A percentile compares a stretch with the other conserved stretches of the same genome.
These are phyloP conservation scores for Zelleria hepariella DNA, from an alignment of 2,888 invertebrate species.

Conservation along the genomic window DNA sequence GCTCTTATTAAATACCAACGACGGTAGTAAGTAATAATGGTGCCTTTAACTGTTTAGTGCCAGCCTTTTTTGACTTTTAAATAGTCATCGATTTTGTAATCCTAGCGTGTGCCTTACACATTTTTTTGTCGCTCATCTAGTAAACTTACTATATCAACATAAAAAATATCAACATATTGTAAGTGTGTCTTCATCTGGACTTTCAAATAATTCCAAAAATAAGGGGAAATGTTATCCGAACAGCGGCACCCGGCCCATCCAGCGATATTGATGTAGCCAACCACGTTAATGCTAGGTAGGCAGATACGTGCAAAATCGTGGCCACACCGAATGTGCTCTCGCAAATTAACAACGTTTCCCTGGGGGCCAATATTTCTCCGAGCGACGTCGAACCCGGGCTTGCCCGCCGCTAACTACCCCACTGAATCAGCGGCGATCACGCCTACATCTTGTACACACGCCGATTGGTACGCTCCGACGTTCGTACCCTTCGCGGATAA, in stretches of 20 bases:
- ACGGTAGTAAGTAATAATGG: too few relatives aligned
- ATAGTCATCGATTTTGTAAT: too few relatives aligned
- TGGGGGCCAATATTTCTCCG: constrained; percentile 65
- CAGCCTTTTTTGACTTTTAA: too few relatives aligned
- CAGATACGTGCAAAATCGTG: constrained; percentile 58
- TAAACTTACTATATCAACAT: too few relatives aligned
- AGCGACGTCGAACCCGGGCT: constrained; percentile 60
- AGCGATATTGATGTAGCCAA: background rate
- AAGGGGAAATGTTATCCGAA: too few relatives aligned
- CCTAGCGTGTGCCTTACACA: too few relatives aligned
- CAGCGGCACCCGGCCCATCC: background rate
- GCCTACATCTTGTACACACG: constrained; percentile 69
- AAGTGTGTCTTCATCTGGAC: too few relatives aligned
- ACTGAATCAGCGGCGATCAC: constrained; percentile 71
- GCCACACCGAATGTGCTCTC: constrained; percentile 48
- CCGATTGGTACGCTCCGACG: constrained; percentile 54
- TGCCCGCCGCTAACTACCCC: constrained; percentile 68
- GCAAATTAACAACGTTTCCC: constrained; percentile 67
- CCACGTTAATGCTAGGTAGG: constrained; percentile 28
- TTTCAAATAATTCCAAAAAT: background rate
- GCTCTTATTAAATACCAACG: too few relatives aligned
- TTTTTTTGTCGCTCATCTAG: too few relatives aligned
- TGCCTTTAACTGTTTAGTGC: too few relatives aligned
- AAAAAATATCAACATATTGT: too few relatives aligned
- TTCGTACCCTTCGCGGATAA: constrained; percentile 50